Evolutionary conservation across 1,140 invertebrate species (phyloP).

Genomic region (Probaryconus sp.): DNA sequence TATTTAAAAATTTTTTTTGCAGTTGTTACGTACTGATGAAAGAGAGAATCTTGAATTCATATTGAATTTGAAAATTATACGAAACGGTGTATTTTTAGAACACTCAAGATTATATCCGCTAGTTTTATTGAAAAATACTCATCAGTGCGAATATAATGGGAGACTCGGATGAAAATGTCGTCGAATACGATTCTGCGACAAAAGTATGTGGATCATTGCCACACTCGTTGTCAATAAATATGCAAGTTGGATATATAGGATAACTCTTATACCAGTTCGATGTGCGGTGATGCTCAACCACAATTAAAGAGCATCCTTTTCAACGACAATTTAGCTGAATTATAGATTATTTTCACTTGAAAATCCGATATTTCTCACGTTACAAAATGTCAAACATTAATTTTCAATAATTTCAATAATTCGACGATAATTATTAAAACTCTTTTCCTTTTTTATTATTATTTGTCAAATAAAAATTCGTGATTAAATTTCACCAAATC

Average conservation of each 20-base stretch:
- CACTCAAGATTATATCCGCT: no score
- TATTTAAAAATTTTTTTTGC: no score
- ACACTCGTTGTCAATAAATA: conserved; percentile 66
- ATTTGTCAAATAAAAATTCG: no score
- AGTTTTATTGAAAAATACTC: not conserved
- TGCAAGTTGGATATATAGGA: conserved; percentile 63
- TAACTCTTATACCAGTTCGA: conserved; percentile 53
- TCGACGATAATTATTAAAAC: no score
- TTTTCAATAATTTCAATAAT: no score
- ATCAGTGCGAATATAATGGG: conserved; percentile 23
- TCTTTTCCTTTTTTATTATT: no score
- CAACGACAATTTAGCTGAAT: conserved; percentile 1
- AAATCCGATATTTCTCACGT: conserved; percentile 9
- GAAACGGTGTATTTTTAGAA: no score
- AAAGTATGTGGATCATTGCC: conserved; percentile 74
- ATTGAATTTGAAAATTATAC: no score
- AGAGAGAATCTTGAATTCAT: no score
- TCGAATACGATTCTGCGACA: conserved; percentile 24
- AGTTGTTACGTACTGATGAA: no score
- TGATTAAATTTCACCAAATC: no score
- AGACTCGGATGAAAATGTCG: conserved; percentile 35
- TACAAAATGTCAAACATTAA: conserved; percentile 14
- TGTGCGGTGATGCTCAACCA: conserved; percentile 49
- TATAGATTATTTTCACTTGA: no score
- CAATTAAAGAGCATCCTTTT: conserved; percentile 36